Base-by-base conservation (phyloP, 1,140 invertebrate species). In the Diabrotica virgifera region DNA sequence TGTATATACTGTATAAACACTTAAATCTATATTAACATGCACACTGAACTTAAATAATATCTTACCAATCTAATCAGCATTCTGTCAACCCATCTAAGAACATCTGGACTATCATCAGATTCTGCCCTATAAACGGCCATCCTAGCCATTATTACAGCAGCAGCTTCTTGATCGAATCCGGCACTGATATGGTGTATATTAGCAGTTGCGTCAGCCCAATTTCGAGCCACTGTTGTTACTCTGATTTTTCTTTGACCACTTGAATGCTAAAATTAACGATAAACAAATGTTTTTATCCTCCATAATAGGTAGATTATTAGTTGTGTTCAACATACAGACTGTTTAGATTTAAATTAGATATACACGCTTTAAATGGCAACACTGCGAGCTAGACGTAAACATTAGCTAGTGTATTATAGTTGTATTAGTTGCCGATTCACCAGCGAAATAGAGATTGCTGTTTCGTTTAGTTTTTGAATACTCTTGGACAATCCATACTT, bases 151-250 rank as follows among this genome's bases (percentile, higher is more conserved):
- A 99, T 82, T 51, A 99, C 97, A 7, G 97, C 95, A 2, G 95
- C 93, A 11, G 95, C 93, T 81, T 99, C 97, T 81, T 99, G 96
- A 82, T 99, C 97, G 82, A 98, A 99, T 6, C 96, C 95, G 53
- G 95, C 94, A 73, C 89, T 89, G 11, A 93, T 89, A 72, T 94
- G 91, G 72, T 90, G 89, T 37, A 92, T 81, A 72, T 92, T 92
- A 5, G 87, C 85, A 0, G 87, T 86, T 24, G 90, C 90, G 78
- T 94, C 91, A 11, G 90, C 91, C 92, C 92, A 94, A 79, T 97
- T 97, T 80, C 98, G 87, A 37, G 95, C 94, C 12, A 99, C 83
- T 2, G 98, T 99, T 24, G 97, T 99, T 10, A 99, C 98, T 53
- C 98, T 82, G 63, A 99, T 94, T 69, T 96, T 87, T 59, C 92